These are phyloP conservation scores for Desoria tigrina DNA, from an alignment of 2,888 invertebrate genomes.

Conservation along the genomic window DNA sequence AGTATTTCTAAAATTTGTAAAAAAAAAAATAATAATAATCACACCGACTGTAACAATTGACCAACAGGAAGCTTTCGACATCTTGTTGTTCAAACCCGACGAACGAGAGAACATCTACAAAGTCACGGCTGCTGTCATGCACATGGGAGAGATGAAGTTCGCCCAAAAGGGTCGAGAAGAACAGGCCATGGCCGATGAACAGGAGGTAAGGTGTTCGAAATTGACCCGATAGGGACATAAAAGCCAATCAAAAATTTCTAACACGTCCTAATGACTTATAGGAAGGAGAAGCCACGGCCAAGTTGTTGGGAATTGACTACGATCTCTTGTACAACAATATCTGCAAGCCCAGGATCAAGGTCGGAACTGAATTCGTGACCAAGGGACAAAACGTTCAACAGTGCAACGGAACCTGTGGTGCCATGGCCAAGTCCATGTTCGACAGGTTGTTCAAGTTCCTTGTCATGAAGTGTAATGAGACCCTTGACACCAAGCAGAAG, in stretches of 20 bases:
- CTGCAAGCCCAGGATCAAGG: constrained; percentile 61
- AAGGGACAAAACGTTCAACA: constrained; percentile 58
- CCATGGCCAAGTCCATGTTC: constrained; percentile 57
- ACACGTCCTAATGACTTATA: constrained; percentile 1
- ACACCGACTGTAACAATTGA: constrained; percentile 55
- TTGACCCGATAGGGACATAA: not conserved
- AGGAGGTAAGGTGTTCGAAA: constrained; percentile 22
- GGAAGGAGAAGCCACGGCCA: constrained; percentile 40
- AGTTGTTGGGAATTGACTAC: constrained; percentile 60
- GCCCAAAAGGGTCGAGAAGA: constrained; percentile 64
- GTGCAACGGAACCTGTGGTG: constrained; percentile 53
- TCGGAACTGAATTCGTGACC: constrained; percentile 60
- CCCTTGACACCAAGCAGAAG: constrained; percentile 62
- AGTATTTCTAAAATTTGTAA: not conserved
- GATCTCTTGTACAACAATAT: constrained; percentile 58
- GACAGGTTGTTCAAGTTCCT: constrained; percentile 60
- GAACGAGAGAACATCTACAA: constrained; percentile 60
- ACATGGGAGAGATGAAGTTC: constrained; percentile 63
- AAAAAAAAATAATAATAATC: not conserved
- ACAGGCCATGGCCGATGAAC: constrained; percentile 40
- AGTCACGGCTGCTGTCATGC: constrained; percentile 48
- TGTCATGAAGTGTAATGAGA: constrained; percentile 62
- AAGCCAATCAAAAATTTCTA: not conserved
- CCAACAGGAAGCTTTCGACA: constrained; percentile 63
- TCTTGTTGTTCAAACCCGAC: constrained; percentile 61